phyloP scores from a whole-genome alignment of 2,113 vertebrate genomes.

The zebrafish (Danio rerio) region GRCz12tu NC_133195.1:32398001-32398500 shows the following conservation, averaged over 20 bases:
- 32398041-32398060: no score
- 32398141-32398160: no score
- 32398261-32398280: background rate
- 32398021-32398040: no score
- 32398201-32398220: no score
- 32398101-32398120: no score
- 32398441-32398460: slow-evolving; percentile 93
- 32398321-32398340: slow-evolving; percentile 23
- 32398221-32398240: no score
- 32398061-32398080: no score
- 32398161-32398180: no score
- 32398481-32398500: slow-evolving; percentile 98
- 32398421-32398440: slow-evolving; percentile 83
- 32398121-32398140: no score
- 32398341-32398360: slow-evolving; percentile 88
- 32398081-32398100: no score
- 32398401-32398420: slow-evolving; percentile 83
- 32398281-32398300: slow-evolving; percentile 16
- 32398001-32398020: background rate
- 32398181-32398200: no score
- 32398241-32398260: no score
- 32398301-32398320: background rate
- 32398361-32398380: slow-evolving; percentile 93
- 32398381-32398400: slow-evolving; percentile 92
- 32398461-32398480: slow-evolving; percentile 92